These are phyloP conservation scores for Nephrotoma guestfalica DNA, from an alignment of 2,888 invertebrate species.

Conservation along the genomic window DNA sequence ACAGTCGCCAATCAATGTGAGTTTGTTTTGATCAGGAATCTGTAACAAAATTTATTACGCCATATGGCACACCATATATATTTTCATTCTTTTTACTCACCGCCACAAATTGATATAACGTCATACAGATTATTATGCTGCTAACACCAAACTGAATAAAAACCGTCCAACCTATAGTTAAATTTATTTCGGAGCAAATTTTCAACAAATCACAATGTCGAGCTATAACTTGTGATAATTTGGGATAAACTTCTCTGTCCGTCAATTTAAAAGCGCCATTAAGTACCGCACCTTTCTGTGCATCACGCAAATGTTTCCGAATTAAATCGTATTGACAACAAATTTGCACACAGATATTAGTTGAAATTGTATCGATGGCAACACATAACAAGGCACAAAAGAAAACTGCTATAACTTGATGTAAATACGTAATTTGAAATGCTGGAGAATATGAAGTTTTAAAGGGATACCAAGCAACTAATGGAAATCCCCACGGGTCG, in stretches of 20 bases:
- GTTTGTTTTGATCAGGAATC: neutral
- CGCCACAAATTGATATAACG: neutral
- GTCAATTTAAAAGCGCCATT: neutral
- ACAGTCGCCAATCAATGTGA: neutral
- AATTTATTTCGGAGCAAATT: neutral
- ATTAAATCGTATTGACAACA: slow-evolving; percentile 1
- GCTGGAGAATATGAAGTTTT: neutral
- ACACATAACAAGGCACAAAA: neutral
- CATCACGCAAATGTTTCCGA: neutral
- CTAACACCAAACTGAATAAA: slow-evolving; percentile 1
- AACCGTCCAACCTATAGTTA: slow-evolving; percentile 2
- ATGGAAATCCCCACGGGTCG: slow-evolving; percentile 1
- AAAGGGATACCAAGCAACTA: slow-evolving; percentile 3
- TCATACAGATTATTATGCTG: neutral
- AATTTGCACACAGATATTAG: neutral
- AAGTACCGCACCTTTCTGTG: neutral
- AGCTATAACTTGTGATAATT: neutral
- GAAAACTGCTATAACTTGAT: neutral
- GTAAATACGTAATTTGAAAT: slow-evolving; percentile 1
- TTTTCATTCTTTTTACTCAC: neutral
- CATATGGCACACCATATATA: neutral
- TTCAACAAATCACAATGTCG: neutral
- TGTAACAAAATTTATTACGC: neutral
- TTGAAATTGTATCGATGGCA: neutral
- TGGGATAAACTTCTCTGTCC: neutral